Evolutionary conservation across 2,888 invertebrate genomes (phyloP), one percentile per base, ranked within the genome.

Genomic region (Ectobius pallidus): DNA sequence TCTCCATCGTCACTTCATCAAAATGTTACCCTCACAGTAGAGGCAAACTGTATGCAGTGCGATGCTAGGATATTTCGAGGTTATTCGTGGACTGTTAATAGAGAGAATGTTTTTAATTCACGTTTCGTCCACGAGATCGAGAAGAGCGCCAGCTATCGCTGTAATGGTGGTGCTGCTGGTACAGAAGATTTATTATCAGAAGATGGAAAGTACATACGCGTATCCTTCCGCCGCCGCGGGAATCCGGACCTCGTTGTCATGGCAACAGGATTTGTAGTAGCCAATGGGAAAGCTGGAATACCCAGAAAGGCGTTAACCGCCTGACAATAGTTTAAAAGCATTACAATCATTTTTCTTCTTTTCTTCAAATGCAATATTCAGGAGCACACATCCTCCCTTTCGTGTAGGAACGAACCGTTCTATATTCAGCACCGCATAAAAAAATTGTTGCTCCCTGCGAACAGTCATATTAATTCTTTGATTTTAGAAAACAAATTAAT

Each of bases 221-320:
- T 72, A 72, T 74, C 74, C 69, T 73, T 71, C 75, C 73, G 73
- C 73, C 73, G 58, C 72, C 63, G 42, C 67, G 58, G 72, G 67
- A 72, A 46, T 70, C 70, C 61, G 49, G 44, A 55, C 82, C 81
- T 81, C 79, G 83, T 84, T 82, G 79, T 83, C 82, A 79, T 81
- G 83, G 82, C 77, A 78, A 84, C 83, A 78, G 77, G 76, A 76
- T 76, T 79, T 78, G 79, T 80, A 49, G 49, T 71, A 74, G 62
- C 75, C 75, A 75, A 75, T 75, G 55, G 73, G 69, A 68, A 49
- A 68, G 44, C 71, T 30, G 46, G 69, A 32, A 68, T 58, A 62
- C 69, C 63, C 71, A 71, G 69, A 71, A 75, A 72, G 75, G 75
- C 75, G 75, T 73, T 71, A 69, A 75, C 75, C 69, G 72, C 67